Conservation (phyloP, 2,113 vertebrate genomes). For the human region DNA sequence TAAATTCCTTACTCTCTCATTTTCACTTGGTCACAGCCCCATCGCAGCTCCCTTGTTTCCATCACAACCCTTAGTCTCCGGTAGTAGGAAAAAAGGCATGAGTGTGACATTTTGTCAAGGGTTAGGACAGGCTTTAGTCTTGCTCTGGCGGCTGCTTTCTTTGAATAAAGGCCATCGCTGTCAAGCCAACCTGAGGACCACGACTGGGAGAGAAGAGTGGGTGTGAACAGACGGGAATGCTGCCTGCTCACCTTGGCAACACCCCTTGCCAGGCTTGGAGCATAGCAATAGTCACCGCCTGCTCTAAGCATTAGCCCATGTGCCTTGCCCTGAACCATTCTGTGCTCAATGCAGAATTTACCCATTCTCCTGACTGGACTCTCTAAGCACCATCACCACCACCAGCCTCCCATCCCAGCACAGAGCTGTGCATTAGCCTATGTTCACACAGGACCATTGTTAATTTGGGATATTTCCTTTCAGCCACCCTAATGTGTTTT, state of each 20-base stretch:
- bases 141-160: background rate
- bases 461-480: conserved; percentile 10
- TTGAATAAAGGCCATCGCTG: background rate
- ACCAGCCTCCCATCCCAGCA: background rate
- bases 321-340: background rate
- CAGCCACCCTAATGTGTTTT: background rate
- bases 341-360: background rate
- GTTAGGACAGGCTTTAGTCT: background rate
- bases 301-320: background rate
- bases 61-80: background rate
- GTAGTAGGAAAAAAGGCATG: background rate
- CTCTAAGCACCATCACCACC: background rate
- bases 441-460: background rate
- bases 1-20: background rate
- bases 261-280: background rate
- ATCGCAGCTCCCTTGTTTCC: background rate
- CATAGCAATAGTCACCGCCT: background rate
- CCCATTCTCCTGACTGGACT: background rate
- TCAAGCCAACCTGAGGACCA: background rate
- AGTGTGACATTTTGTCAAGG: background rate
- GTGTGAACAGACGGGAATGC: background rate
- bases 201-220: background rate
- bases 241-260: background rate
- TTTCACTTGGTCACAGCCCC: background rate
- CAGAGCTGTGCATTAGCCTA: background rate